A percentile compares a stretch with the other conserved stretches of the same genome.
phyloP scores from a whole-genome alignment of 2,113 vertebrate genomes.

The Harpagus bidentatus region DNA sequence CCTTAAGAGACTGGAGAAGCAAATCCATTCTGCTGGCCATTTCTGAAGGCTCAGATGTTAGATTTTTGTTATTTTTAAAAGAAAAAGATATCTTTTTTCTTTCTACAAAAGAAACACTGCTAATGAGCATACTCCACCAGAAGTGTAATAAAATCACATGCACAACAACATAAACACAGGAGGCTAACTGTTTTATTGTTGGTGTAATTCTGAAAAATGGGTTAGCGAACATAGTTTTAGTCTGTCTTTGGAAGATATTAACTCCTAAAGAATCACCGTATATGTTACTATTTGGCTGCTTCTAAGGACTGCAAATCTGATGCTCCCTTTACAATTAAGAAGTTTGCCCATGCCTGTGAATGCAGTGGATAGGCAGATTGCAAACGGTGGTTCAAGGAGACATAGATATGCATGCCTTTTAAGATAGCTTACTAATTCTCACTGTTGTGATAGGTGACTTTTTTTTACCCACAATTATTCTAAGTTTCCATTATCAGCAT shows the following conservation, averaged over 20 bases:
- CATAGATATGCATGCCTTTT: not conserved
- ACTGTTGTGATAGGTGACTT: slow-evolving; percentile 13
- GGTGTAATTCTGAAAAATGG: slow-evolving; percentile 31
- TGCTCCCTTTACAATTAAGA: not conserved
- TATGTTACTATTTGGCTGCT: not conserved
- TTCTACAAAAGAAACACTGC: not conserved
- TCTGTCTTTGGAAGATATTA: slow-evolving; percentile 26
- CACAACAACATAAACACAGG: not conserved
- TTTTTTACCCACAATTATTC: slow-evolving; percentile 42
- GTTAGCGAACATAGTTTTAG: not conserved
- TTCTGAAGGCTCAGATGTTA: slow-evolving; percentile 15
- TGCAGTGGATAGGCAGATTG: not conserved
- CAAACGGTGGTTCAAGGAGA: slow-evolving; percentile 46
- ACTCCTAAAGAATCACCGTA: not conserved
- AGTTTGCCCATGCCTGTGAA: not conserved
- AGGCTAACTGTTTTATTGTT: slow-evolving; percentile 34
- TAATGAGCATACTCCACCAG: not conserved
- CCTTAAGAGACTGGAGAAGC: not conserved
- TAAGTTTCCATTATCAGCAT: slow-evolving; percentile 58
- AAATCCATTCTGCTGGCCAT: not conserved
- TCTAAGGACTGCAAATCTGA: not conserved
- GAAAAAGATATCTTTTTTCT: not conserved
- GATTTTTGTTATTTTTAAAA: slow-evolving; percentile 1
- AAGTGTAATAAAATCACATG: slow-evolving; percentile 39
- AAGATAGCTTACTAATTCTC: slow-evolving; percentile 46